Conservation (phyloP, 2,113 vertebrate species). For the Choloepus hoffmanni region DNA sequence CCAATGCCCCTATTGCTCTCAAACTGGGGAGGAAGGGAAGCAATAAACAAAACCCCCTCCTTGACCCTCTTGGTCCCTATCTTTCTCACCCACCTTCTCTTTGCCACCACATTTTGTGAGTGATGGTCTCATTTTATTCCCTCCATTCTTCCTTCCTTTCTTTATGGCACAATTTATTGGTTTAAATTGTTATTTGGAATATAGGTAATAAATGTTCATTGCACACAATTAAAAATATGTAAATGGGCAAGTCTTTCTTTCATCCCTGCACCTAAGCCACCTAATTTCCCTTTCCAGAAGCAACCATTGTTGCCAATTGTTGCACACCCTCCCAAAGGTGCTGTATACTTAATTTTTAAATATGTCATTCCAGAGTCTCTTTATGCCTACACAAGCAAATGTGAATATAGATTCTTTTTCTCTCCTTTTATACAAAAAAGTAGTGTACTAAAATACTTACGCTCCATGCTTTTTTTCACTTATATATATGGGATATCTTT, state of each 20-base stretch:
- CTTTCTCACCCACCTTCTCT: not conserved
- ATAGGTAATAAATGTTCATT: conserved; percentile 24
- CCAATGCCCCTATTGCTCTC: not conserved
- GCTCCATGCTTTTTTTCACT: not conserved
- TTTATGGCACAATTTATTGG: not conserved
- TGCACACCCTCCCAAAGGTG: not conserved
- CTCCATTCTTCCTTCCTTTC: not conserved
- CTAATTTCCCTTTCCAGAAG: not conserved
- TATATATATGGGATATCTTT: not conserved
- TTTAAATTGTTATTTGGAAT: conserved; percentile 46
- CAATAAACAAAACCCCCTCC: conserved; percentile 12
- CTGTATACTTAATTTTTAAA: not conserved
- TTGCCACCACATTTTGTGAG: not conserved
- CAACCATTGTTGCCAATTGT: not conserved
- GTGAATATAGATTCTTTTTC: not conserved
- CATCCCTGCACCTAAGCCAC: not conserved
- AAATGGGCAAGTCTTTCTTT: not conserved
- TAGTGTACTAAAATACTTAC: not conserved
- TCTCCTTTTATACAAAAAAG: conserved; percentile 23
- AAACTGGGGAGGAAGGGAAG: not conserved
- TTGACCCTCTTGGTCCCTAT: not conserved
- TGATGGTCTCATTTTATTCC: not conserved
- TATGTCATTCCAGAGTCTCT: not conserved
- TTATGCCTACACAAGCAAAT: not conserved
- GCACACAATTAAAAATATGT: not conserved